A percentile compares a stretch with the other conserved stretches of the same genome.
Evolutionary conservation across 2,797 vertebrate genomes (phyloP).

Genomic region (Pteronotus mesoamericanus): DNA sequence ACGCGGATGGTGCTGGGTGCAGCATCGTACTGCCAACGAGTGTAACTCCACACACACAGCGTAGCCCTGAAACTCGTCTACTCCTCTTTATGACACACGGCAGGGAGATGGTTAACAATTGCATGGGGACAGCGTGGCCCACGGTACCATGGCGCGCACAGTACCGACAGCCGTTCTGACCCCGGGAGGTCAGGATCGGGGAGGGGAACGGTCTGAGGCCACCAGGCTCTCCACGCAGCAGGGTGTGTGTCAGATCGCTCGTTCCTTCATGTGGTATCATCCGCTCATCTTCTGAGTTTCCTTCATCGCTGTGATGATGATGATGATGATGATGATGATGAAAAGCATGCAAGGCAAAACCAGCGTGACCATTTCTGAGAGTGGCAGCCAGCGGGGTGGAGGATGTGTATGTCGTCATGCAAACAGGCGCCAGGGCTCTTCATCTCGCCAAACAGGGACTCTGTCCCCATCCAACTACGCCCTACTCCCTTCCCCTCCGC

Average conservation of each 20-base stretch:
- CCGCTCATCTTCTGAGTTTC: neutral
- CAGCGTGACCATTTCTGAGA: neutral
- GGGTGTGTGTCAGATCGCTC: accelerated
- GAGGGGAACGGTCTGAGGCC: neutral
- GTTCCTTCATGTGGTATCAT: neutral
- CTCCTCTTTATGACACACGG: neutral
- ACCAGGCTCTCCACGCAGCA: too few relatives aligned
- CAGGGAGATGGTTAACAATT: neutral
- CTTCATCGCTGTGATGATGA: too few relatives aligned
- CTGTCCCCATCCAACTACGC: too few relatives aligned
- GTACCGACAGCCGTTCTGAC: accelerated
- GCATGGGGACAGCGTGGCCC: neutral
- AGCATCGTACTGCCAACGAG: neutral
- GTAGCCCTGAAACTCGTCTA: neutral
- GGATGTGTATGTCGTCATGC: neutral
- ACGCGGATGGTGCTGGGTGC: neutral
- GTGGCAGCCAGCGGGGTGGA: too few relatives aligned
- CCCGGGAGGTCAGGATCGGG: neutral
- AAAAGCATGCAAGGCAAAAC: neutral
- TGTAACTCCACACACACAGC: neutral
- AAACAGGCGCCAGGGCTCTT: neutral
- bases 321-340: too few relatives aligned
- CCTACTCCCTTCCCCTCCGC: accelerated
- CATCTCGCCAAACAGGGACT: too few relatives aligned
- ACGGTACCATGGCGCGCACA: accelerated